Conservation (phyloP, 1,140 invertebrate genomes). For the Monomorium pharaonis region DNA sequence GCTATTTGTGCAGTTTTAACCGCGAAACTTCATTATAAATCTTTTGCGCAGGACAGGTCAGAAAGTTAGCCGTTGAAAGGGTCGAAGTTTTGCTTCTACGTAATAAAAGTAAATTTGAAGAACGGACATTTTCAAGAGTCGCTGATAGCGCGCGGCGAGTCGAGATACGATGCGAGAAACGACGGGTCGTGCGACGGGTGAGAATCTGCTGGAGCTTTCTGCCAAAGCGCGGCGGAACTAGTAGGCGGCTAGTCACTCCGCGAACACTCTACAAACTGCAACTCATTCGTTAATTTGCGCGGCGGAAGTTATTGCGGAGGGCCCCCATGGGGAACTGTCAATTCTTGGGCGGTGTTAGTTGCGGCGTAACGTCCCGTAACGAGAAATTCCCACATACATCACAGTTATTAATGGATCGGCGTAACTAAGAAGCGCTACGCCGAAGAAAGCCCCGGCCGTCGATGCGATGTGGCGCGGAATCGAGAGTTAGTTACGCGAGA, state of each 20-base stretch:
- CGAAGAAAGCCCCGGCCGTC: constrained; percentile 51
- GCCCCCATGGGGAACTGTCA: constrained; percentile 65
- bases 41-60: background rate
- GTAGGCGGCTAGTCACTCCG: constrained; percentile 54
- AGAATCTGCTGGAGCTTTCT: constrained; percentile 57
- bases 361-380: constrained; percentile 62
- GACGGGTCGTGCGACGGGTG: background rate
- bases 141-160: background rate
- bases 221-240: constrained; percentile 56
- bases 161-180: background rate
- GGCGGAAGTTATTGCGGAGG: constrained; percentile 67
- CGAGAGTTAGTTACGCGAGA: constrained; percentile 22
- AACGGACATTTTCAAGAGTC: background rate
- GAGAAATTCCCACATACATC: constrained; percentile 72
- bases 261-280: constrained; percentile 67
- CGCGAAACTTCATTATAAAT: constrained; percentile 36
- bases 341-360: constrained; percentile 62
- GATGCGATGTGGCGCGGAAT: constrained; percentile 31
- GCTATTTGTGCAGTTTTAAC: constrained; percentile 34
- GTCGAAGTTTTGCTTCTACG: background rate
- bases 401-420: constrained; percentile 73
- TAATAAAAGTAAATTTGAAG: constrained; percentile 29
- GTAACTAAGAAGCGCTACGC: constrained; percentile 7
- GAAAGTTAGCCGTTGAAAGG: background rate
- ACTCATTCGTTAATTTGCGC: constrained; percentile 77